Percentiles rank a stretch among this genome's conserved stretches.
phyloP scores from a whole-genome alignment of 2,888 invertebrate species.

The Timema podura region DNA sequence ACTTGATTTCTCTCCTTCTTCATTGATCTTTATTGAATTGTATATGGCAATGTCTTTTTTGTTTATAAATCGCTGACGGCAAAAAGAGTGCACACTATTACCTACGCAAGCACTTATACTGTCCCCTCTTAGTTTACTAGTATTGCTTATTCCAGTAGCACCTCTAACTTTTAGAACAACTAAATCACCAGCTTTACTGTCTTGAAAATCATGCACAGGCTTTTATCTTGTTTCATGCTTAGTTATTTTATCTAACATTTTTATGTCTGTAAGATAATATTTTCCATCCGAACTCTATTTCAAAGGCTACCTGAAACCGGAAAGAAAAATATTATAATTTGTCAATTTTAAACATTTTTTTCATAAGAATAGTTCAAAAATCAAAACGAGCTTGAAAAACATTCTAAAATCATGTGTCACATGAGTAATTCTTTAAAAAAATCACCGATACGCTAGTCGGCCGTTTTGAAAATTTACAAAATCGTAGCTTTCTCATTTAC shows the following conservation, averaged over 20 bases:
- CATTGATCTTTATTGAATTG: too few species aligned
- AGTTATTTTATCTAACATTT: neutral
- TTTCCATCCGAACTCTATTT: neutral
- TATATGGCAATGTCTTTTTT: too few species aligned
- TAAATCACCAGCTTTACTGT: neutral
- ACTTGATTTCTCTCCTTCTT: neutral
- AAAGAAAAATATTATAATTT: too few species aligned
- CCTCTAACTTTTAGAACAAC: neutral
- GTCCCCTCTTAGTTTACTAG: neutral
- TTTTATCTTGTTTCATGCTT: neutral
- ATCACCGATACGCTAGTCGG: too few species aligned
- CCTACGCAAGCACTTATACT: neutral
- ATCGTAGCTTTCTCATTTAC: too few species aligned
- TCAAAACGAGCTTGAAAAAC: too few species aligned
- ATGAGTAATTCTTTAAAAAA: too few species aligned
- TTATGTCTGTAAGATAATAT: neutral
- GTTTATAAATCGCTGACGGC: neutral
- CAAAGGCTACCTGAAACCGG: neutral
- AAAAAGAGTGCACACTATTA: neutral
- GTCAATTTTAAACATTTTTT: too few species aligned
- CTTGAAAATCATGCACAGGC: neutral
- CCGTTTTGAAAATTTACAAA: too few species aligned
- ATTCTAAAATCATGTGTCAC: too few species aligned
- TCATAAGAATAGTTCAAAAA: too few species aligned
- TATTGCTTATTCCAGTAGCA: neutral